Base-by-base conservation (phyloP, 2,888 invertebrate genomes). In the Anarsia innoxiella region DNA sequence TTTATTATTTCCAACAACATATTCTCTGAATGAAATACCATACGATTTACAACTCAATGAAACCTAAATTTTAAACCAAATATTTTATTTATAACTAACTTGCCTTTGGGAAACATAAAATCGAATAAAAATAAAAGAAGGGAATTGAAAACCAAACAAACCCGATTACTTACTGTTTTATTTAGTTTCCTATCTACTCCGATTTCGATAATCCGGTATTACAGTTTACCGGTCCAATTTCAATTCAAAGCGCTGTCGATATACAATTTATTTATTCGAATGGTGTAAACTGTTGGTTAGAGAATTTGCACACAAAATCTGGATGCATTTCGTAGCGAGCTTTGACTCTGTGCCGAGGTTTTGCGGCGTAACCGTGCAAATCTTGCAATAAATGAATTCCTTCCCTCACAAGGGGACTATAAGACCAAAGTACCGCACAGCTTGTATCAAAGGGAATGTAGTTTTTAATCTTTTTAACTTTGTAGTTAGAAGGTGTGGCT, bases 221-320 rank as follows among this genome's bases (percentile, higher is more conserved):
- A 19, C 19, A 3, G 19, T 19, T 19, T 19, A 8, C 19, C 4
- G 19, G 19, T 19, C 8, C 19, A 19, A 19, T 19, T 8, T 19
- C 19, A 8, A 3, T 3, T 3, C 19, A 19, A 19, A 19, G 19
- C 19, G 3, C 19, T 19, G n/a, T n/a, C n/a, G n/a, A 45, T 49
- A 48, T 40, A 49, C 45, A 44, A 43, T 46, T 49, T 48, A 48
- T 56, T 49, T 49, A 49, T 44, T 23, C 42, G 42, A 41, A 37
- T 32, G 36, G 38, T 37, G 44, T 41, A 37, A 45, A 39, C 32
- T 41, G 37, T 48, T 40, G 39, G 50, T 43, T 48, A 31, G 16
- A 33, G 41, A 37, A 46, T 44, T 43, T 41, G 37, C 36, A 44
- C 34, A 33, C 46, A 42, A 44, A 45, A 42, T 45, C 42, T 40